Conservation (phyloP, 1,140 invertebrate genomes). For the Phymastichus coffea region DNA sequence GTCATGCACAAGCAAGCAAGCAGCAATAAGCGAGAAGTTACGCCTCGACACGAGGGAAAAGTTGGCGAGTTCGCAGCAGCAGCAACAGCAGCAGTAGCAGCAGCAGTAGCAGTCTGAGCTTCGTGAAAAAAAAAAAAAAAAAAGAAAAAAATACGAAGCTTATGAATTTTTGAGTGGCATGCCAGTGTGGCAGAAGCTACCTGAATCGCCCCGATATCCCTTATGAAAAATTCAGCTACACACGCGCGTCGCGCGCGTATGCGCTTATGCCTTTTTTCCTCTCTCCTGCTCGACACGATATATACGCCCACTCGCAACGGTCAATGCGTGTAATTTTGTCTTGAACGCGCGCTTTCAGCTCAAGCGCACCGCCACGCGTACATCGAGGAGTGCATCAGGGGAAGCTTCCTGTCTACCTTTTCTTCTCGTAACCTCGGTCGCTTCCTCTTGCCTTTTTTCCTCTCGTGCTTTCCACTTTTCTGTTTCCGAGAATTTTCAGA, state of each 20-base stretch:
- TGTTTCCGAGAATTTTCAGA: not conserved
- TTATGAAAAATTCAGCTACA: slow-evolving; percentile 8
- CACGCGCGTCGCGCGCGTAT: not conserved
- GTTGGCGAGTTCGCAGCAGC: too few species aligned
- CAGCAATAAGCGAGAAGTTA: too few species aligned
- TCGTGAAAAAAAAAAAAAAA: too few species aligned
- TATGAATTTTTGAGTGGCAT: slow-evolving; percentile 12
- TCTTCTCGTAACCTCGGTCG: not conserved
- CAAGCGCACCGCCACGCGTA: not conserved
- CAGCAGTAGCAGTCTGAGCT: too few species aligned
- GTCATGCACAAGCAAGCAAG: too few species aligned
- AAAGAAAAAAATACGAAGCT: not conserved
- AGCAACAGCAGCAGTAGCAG: too few species aligned
- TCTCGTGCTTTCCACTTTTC: not conserved
- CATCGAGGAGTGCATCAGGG: not conserved
- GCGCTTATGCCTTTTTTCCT: too few species aligned
- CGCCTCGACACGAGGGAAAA: too few species aligned
- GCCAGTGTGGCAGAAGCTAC: not conserved
- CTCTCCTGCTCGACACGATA: too few species aligned
- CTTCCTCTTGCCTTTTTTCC: not conserved
- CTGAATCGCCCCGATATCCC: not conserved
- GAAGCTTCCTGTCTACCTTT: slow-evolving; percentile 2
- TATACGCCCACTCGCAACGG: not conserved
- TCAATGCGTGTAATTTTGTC: slow-evolving; percentile 18
- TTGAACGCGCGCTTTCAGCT: not conserved